Evolutionary conservation across 2,888 invertebrate genomes (phyloP).

Genomic region (Cryptocephalus primarius): DNA sequence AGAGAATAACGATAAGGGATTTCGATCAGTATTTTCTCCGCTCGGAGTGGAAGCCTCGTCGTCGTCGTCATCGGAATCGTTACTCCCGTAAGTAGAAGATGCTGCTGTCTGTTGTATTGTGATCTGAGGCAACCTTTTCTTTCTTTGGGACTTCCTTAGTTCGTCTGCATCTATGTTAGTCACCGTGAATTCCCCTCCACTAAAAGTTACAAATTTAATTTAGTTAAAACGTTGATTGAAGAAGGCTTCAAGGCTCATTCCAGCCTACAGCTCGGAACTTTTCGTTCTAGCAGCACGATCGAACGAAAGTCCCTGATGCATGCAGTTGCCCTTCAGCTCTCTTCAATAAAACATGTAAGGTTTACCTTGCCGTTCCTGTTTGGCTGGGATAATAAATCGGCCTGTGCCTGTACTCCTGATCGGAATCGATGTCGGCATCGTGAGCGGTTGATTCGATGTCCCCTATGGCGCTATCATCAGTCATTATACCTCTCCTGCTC

Average conservation of each 20-base stretch:
- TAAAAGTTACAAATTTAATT: constrained; percentile 12
- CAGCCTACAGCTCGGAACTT: too few relatives aligned
- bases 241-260: too few relatives aligned
- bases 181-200: constrained; percentile 68
- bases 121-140: constrained; percentile 42
- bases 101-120: constrained; percentile 21
- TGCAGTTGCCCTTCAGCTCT: too few relatives aligned
- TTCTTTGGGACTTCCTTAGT: constrained; percentile 62
- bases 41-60: constrained; percentile 73
- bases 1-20: constrained; percentile 57
- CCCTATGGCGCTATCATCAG: constrained; percentile 35
- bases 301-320: too few relatives aligned
- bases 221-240: constrained; percentile 6
- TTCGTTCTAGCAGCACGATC: too few relatives aligned
- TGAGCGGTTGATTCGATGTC: constrained; percentile 60
- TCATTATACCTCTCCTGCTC: constrained; percentile 28
- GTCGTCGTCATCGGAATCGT: constrained; percentile 65
- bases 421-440: constrained; percentile 78
- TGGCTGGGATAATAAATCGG: constrained; percentile 32
- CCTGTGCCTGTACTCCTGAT: constrained; percentile 51
- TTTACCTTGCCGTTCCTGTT: constrained; percentile 13
- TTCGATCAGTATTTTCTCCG: constrained; percentile 69
- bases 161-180: constrained; percentile 83
- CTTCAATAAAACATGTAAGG: background rate
- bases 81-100: constrained; percentile 44